These are phyloP conservation scores for Cydia splendana DNA, from an alignment of 1,140 invertebrate genomes.

Conservation along the genomic window DNA sequence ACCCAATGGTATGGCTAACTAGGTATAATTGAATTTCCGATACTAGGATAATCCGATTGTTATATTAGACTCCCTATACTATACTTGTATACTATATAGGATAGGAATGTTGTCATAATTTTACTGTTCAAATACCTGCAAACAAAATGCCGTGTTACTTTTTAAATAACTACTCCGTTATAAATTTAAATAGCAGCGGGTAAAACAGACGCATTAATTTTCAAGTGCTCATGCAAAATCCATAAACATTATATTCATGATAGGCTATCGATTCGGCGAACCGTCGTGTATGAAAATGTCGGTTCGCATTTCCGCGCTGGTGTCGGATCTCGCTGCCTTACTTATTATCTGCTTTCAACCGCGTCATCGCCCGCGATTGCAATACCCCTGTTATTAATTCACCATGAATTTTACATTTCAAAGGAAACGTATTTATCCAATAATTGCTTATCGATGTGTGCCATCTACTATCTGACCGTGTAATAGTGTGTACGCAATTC, in stretches of 20 bases:
- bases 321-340: background rate
- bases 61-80: too few species aligned
- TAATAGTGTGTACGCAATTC: conserved; percentile 9
- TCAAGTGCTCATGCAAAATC: conserved; percentile 39
- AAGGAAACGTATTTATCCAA: conserved; percentile 14
- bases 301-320: conserved; percentile 20
- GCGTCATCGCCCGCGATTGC: conserved; percentile 44
- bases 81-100: too few species aligned
- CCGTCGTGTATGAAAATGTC: conserved; percentile 36
- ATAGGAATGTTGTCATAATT: too few species aligned
- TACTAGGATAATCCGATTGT: too few species aligned
- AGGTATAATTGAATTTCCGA: background rate
- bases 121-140: background rate
- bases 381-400: conserved; percentile 42
- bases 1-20: too few species aligned
- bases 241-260: conserved; percentile 40
- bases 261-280: conserved; percentile 38
- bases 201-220: conserved; percentile 21
- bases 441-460: conserved; percentile 24
- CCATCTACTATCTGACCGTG: conserved; percentile 16
- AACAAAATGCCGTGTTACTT: background rate
- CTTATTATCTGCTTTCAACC: conserved; percentile 37
- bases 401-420: conserved; percentile 40
- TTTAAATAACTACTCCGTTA: background rate
- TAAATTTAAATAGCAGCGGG: background rate